Percentiles rank a stretch among this genome's conserved stretches.
Conservation (phyloP, 2,888 invertebrate species). For the Chymomyza procnemis region DNA sequence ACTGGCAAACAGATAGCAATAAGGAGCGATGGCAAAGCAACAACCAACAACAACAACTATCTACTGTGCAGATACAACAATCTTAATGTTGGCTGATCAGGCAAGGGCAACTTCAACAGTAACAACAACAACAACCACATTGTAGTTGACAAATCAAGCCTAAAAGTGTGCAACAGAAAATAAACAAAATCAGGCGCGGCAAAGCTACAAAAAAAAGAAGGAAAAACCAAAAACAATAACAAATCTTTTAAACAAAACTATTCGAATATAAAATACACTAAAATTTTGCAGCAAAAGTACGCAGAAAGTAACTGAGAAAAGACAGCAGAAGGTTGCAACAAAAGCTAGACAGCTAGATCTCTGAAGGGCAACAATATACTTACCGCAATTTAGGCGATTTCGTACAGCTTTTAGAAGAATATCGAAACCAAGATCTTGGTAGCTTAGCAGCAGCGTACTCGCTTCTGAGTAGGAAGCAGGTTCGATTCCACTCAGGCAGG, state of each 20-base stretch:
- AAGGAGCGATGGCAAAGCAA: background rate
- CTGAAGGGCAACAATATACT: too few species aligned
- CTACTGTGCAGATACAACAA: background rate
- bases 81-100: constrained; percentile 1
- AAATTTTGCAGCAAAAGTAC: background rate
- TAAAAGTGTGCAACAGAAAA: constrained; percentile 1
- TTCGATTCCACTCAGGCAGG: too few species aligned
- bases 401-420: too few species aligned
- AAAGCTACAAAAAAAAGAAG: background rate
- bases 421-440: too few species aligned
- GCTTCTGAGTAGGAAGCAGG: too few species aligned
- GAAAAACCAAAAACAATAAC: background rate
- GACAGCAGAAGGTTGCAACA: too few species aligned
- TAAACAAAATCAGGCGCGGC: background rate
- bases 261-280: background rate
- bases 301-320: too few species aligned
- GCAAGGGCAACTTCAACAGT: background rate
- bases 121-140: background rate
- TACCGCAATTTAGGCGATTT: too few species aligned
- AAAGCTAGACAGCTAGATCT: too few species aligned
- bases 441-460: too few species aligned
- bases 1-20: background rate
- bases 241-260: background rate
- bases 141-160: background rate
- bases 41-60: background rate